A percentile compares a stretch with the other conserved stretches of the same genome.
Conservation (phyloP, 2,888 invertebrate species). For the Yponomeuta plumbellus region DNA sequence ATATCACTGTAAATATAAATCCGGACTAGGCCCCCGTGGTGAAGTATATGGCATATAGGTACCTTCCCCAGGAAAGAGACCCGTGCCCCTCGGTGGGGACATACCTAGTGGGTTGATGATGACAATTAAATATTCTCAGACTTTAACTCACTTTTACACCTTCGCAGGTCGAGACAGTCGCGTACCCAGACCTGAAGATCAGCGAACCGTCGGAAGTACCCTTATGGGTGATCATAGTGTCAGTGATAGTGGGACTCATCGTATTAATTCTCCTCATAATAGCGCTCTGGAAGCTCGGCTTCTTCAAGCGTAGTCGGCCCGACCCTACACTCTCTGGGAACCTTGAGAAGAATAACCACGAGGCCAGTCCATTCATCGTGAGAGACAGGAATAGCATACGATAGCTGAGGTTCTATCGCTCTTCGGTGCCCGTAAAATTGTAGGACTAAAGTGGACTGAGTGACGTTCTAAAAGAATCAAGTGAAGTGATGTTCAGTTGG, state of each 20-base stretch:
- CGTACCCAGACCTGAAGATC: slow-evolving; percentile 88
- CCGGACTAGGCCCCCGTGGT: too few species aligned
- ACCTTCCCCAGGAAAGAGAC: too few species aligned
- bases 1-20: too few species aligned
- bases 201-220: slow-evolving; percentile 85
- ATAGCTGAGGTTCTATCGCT: slow-evolving; percentile 48
- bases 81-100: too few species aligned
- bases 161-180: slow-evolving; percentile 86
- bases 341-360: slow-evolving; percentile 82
- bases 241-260: slow-evolving; percentile 89
- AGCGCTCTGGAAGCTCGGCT: slow-evolving; percentile 91
- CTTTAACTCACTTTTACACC: slow-evolving; percentile 19
- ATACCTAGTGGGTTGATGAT: too few species aligned
- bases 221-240: slow-evolving; percentile 90
- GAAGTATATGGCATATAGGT: too few species aligned
- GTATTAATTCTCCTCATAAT: slow-evolving; percentile 87
- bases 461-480: background rate
- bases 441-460: slow-evolving; percentile 21
- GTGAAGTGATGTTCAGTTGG: background rate
- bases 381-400: slow-evolving; percentile 64
- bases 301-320: slow-evolving; percentile 90
- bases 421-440: slow-evolving; percentile 30
- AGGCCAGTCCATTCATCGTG: slow-evolving; percentile 80
- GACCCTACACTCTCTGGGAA: slow-evolving; percentile 90
- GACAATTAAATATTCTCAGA: background rate